Percentiles rank a stretch among this genome's conserved stretches.
phyloP scores from a whole-genome alignment of 2,888 invertebrate species.

The Standfussiana lucernea region DNA sequence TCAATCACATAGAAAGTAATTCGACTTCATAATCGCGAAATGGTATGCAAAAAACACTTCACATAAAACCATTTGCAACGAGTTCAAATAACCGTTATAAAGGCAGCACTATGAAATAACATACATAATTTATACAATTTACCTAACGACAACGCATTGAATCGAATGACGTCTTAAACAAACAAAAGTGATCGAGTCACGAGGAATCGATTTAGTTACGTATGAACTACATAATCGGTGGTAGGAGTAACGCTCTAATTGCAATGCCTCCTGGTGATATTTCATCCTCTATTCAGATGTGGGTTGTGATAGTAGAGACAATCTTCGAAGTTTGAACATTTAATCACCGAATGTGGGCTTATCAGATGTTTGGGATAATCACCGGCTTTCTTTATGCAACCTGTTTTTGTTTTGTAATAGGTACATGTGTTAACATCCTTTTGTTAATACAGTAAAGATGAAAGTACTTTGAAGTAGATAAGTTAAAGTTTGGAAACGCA shows the following conservation, averaged over 20 bases:
- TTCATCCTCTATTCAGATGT: constrained; percentile 62
- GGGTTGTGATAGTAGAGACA: constrained; percentile 63
- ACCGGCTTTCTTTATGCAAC: constrained; percentile 42
- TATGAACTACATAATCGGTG: constrained; percentile 69
- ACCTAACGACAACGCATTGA: constrained; percentile 55
- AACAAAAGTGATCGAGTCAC: constrained; percentile 70
- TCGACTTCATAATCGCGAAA: constrained; percentile 26
- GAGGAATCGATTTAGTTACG: constrained; percentile 75
- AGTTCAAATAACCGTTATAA: constrained; percentile 47
- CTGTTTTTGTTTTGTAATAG: constrained; percentile 48
- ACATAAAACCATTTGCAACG: constrained; percentile 35
- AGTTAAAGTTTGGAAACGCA: neutral
- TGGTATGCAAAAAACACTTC: constrained; percentile 35
- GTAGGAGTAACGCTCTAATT: constrained; percentile 60
- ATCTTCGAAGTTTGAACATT: constrained; percentile 37
- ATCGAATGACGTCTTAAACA: constrained; percentile 54
- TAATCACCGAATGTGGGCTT: constrained; percentile 50
- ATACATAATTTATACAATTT: constrained; percentile 53
- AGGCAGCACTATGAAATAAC: constrained; percentile 43
- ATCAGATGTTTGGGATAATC: constrained; percentile 39
- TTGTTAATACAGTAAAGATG: constrained; percentile 14
- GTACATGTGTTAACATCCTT: constrained; percentile 33
- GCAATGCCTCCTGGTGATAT: constrained; percentile 64
- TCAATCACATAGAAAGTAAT: constrained; percentile 22
- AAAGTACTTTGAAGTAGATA: constrained; percentile 15